Evolutionary conservation across 2,113 vertebrate genomes (phyloP).

Genomic region (Catagonus wagneri): DNA sequence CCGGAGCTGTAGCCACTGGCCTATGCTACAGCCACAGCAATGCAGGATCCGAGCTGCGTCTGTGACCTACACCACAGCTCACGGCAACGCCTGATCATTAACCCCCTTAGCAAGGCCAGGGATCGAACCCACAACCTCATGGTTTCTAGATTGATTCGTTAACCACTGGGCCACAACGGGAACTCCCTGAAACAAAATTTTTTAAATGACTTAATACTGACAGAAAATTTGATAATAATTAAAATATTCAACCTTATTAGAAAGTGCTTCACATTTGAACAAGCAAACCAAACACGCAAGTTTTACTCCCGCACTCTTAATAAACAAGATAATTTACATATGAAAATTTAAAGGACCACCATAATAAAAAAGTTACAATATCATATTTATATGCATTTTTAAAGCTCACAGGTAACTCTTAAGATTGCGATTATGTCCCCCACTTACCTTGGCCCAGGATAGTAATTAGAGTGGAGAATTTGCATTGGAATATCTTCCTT

Average conservation of each 20-base stretch:
- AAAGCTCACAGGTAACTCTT: not conserved
- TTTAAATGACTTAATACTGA: not conserved
- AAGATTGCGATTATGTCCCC: not conserved
- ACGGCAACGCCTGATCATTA: no score
- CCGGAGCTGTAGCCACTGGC: no score
- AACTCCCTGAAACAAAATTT: not conserved
- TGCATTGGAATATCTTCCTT: not conserved
- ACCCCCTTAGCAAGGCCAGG: no score
- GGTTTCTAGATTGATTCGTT: no score
- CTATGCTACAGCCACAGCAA: no score
- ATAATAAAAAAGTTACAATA: not conserved
- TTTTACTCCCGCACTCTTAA: not conserved
- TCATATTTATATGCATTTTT: not conserved
- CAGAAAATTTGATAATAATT: not conserved
- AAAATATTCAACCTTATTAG: not conserved
- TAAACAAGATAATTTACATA: constrained; percentile 27
- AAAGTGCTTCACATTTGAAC: not conserved
- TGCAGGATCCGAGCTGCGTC: no score
- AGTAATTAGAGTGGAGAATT: not conserved
- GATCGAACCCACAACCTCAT: no score
- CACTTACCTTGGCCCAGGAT: not conserved
- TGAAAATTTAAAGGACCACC: not conserved
- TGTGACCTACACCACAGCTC: no score
- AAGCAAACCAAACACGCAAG: not conserved
- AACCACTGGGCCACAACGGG: no score